Conservation (phyloP, 2,113 vertebrate genomes). For the Hipposideros armiger region DNA sequence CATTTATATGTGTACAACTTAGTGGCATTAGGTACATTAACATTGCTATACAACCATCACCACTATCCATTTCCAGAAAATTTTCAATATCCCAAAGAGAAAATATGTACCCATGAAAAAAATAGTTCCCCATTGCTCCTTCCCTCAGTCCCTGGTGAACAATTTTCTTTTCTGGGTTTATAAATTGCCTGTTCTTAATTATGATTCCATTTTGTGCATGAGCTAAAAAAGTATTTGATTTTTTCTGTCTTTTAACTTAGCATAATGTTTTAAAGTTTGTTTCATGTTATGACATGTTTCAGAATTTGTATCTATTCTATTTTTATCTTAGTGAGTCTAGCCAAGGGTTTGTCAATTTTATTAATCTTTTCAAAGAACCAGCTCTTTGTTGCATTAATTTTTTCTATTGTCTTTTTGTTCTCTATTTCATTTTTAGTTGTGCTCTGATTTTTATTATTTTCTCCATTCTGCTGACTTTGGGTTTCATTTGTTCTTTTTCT, state of each 20-base stretch:
- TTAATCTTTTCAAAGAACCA: too few species aligned
- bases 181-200: background rate
- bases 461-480: too few species aligned
- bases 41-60: background rate
- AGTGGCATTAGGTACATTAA: background rate
- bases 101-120: background rate
- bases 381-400: too few species aligned
- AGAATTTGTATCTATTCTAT: background rate
- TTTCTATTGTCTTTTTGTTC: too few species aligned
- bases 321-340: too few species aligned
- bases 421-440: too few species aligned
- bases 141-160: background rate
- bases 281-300: background rate
- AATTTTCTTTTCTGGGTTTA: background rate
- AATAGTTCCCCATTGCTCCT: background rate
- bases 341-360: too few species aligned
- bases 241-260: background rate
- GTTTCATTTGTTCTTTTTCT: too few species aligned
- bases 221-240: background rate
- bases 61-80: background rate
- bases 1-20: background rate
- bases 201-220: background rate
- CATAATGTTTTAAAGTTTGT: background rate
- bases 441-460: too few species aligned
- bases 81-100: background rate